Evolutionary conservation across 2,113 vertebrate genomes (phyloP).

Genomic region (Prionailurus bengalensis): DNA sequence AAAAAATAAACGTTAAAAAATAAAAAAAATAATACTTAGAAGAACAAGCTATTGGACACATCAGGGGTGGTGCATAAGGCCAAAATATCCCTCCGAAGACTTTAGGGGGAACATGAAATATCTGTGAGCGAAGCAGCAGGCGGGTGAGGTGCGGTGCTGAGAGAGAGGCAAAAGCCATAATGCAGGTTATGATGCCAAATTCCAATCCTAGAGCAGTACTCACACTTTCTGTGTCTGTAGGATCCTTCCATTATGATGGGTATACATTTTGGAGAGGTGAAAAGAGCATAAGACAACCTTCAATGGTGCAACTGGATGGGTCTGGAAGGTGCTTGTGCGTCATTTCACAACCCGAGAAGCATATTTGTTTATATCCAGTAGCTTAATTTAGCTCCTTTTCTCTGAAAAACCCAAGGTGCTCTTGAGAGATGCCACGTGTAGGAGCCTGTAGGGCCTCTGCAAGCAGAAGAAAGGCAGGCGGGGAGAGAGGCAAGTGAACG

Average conservation of each 20-base stretch:
- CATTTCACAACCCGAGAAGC: not conserved
- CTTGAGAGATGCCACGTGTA: not conserved
- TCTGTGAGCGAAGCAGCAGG: fast-evolving
- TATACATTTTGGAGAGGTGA: not conserved
- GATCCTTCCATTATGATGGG: not conserved
- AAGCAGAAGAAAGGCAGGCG: not conserved
- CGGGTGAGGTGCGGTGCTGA: fast-evolving
- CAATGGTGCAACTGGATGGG: too few species aligned
- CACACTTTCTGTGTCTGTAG: not conserved
- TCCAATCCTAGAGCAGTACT: not conserved
- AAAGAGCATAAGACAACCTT: not conserved
- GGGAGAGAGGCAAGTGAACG: not conserved
- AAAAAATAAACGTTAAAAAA: too few species aligned
- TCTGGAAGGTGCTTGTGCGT: not conserved
- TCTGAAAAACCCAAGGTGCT: not conserved
- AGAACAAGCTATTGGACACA: not conserved
- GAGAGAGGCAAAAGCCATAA: not conserved
- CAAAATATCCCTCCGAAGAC: not conserved
- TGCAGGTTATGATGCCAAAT: fast-evolving
- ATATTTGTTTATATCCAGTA: not conserved
- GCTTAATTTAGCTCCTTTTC: not conserved
- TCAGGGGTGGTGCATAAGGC: fast-evolving
- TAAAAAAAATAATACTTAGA: not conserved
- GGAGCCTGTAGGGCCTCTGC: not conserved
- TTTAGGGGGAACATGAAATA: not conserved